Conservation (phyloP, 1,140 invertebrate species). For the Drosophila trapezifrons region DNA sequence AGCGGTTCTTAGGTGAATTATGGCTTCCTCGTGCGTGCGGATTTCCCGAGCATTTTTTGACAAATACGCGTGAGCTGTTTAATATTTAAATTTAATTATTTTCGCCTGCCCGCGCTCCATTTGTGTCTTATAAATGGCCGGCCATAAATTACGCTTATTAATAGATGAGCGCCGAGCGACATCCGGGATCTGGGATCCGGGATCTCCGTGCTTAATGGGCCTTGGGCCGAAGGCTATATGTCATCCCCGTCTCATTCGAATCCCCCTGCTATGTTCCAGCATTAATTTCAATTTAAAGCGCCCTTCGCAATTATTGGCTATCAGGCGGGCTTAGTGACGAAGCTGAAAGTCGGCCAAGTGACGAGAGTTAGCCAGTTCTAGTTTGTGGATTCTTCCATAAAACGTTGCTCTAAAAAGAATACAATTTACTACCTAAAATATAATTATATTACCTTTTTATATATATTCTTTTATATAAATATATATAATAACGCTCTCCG, state of each 20-base stretch:
- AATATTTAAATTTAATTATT: slow-evolving; percentile 83
- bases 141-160: slow-evolving; percentile 75
- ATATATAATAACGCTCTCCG: too few relatives aligned
- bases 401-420: not conserved
- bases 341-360: slow-evolving; percentile 65
- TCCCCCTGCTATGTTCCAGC: slow-evolving; percentile 4
- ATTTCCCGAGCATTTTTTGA: slow-evolving; percentile 57
- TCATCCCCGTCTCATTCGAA: slow-evolving; percentile 16
- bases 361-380: slow-evolving; percentile 48
- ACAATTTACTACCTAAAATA: not conserved
- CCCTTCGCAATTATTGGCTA: slow-evolving; percentile 58
- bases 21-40: slow-evolving; percentile 58
- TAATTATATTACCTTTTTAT: too few relatives aligned
- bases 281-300: slow-evolving; percentile 59
- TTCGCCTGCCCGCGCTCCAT: slow-evolving; percentile 46
- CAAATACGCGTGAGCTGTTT: slow-evolving; percentile 75
- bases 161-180: slow-evolving; percentile 56
- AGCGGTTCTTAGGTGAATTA: slow-evolving; percentile 69
- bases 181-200: slow-evolving; percentile 23
- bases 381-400: not conserved
- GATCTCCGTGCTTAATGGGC: slow-evolving; percentile 49
- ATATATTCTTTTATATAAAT: not conserved
- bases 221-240: slow-evolving; percentile 28
- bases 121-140: slow-evolving; percentile 55
- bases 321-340: slow-evolving; percentile 47